Base-by-base conservation (phyloP, 2,888 invertebrate species). In the Amblyteles armatorius region DNA sequence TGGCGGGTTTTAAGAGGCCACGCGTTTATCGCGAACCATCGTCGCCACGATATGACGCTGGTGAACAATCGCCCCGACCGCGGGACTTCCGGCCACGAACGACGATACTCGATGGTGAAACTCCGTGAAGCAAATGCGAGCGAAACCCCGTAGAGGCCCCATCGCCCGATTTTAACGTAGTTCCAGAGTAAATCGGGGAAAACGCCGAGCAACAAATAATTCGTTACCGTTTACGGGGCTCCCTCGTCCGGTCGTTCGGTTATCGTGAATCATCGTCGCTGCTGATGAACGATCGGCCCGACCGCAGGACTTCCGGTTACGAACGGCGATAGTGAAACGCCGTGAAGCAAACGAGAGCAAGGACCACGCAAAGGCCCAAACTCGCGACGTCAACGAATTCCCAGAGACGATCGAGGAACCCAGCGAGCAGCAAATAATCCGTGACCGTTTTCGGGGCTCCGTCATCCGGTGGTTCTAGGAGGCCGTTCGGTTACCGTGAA, bases 171-270 rank as follows among this genome's bases (percentile, higher is more conserved):
- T 88, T 95, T 95, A 40, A 98, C 94, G 90, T 97, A 97, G 87
- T 96, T 96, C 97, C 97, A 97, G 4, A 97, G 94, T 92, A 97
- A 97, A 95, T 98, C 97, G 94, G 97, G 96, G 94, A 97, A 97
- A 87, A 97, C 95, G 33, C 97, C 96, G 67, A 97, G 93, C 48
- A 98, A 95, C n/a, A 98, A 93, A 88, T 96, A 95, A 92, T 98
- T 97, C 52, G 97, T 94, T 87, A 97, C 11, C 40, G 11, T 40
- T 40, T 11, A 11, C 11, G 6, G 6, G 9, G n/a, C n/a, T 16
- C 13, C 36, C 13, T 26, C 0, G 44, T 26, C 13, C 52, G 6
- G n/a, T 26, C 7, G 67, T 77, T n/a, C 40, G 3, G 11, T 11
- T 40, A 11, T 40, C 40, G 1, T 40, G 36, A 36, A 36, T 9